These are phyloP conservation scores for Jacana jacana DNA, from an alignment of 2,113 vertebrate species.

Conservation along the genomic window DNA sequence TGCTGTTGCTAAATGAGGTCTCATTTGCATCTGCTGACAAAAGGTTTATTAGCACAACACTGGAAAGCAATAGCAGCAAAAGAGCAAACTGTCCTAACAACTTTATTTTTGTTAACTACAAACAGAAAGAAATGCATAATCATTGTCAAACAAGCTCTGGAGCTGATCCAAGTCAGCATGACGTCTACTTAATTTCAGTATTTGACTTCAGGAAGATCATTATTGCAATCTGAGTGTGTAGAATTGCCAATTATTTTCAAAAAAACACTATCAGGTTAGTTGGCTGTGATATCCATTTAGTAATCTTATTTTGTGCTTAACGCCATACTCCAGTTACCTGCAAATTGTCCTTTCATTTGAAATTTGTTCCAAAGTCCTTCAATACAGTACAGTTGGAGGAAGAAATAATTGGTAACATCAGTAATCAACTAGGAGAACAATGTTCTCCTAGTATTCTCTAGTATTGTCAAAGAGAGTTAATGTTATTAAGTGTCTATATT, in stretches of 20 bases:
- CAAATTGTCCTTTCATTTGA: not conserved
- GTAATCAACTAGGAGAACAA: not conserved
- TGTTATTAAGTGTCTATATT: not conserved
- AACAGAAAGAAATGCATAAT: not conserved
- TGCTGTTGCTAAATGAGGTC: not conserved
- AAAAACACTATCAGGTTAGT: not conserved
- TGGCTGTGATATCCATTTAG: not conserved
- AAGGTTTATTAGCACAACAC: not conserved
- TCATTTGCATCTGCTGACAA: constrained; percentile 15
- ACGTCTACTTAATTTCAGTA: not conserved
- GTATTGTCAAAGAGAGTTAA: not conserved
- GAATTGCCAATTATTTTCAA: not conserved
- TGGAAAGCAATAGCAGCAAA: not conserved
- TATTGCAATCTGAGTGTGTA: not conserved
- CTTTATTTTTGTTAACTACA: constrained; percentile 1
- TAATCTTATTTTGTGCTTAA: not conserved
- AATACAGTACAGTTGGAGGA: not conserved
- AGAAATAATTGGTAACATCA: not conserved
- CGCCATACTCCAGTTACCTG: not conserved
- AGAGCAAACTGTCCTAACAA: not conserved
- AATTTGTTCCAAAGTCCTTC: not conserved
- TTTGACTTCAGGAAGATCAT: not conserved
- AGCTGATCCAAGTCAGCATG: not conserved
- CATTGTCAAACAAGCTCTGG: not conserved
- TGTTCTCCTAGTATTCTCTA: no score